Evolutionary conservation across 2,797 vertebrate genomes (phyloP).

Genomic region (Melanogrammus aeglefinus): DNA sequence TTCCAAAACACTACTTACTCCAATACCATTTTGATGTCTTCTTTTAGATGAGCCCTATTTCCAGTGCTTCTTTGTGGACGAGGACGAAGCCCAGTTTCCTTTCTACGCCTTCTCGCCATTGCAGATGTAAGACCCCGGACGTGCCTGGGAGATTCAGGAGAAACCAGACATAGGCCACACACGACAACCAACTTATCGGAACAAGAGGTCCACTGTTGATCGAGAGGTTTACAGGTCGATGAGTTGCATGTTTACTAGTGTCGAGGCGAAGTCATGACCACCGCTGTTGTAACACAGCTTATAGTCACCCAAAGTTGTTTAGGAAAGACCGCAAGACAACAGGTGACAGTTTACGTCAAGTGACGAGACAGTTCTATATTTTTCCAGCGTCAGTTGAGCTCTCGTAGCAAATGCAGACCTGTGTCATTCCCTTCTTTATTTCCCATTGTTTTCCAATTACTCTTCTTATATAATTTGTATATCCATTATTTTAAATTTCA

Average conservation of each 20-base stretch:
- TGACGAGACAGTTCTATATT: conserved; percentile 27
- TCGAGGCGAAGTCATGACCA: conserved; percentile 25
- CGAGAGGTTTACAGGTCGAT: background rate
- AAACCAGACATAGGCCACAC: background rate
- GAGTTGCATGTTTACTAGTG: background rate
- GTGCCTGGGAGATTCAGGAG: background rate
- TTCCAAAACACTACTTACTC: background rate
- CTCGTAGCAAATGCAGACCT: conserved; percentile 59
- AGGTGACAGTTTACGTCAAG: conserved; percentile 24
- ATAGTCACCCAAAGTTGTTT: conserved; percentile 16
- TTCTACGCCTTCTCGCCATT: conserved; percentile 80
- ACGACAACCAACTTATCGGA: background rate
- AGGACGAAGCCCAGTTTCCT: conserved; percentile 86
- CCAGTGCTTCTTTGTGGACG: conserved; percentile 94
- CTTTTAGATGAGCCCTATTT: conserved; percentile 88
- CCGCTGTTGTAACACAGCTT: conserved; percentile 19
- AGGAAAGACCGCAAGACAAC: conserved; percentile 32
- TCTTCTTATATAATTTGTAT: background rate
- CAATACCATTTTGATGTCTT: conserved; percentile 4
- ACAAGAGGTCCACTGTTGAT: background rate
- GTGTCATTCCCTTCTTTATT: conserved; percentile 63
- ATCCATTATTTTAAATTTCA: conserved; percentile 30
- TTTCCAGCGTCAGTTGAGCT: conserved; percentile 69
- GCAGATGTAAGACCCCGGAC: conserved; percentile 63
- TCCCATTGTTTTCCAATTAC: conserved; percentile 22